phyloP scores from a whole-genome alignment of 1,140 invertebrate genomes.

The Drosophila kohkoa region DNA sequence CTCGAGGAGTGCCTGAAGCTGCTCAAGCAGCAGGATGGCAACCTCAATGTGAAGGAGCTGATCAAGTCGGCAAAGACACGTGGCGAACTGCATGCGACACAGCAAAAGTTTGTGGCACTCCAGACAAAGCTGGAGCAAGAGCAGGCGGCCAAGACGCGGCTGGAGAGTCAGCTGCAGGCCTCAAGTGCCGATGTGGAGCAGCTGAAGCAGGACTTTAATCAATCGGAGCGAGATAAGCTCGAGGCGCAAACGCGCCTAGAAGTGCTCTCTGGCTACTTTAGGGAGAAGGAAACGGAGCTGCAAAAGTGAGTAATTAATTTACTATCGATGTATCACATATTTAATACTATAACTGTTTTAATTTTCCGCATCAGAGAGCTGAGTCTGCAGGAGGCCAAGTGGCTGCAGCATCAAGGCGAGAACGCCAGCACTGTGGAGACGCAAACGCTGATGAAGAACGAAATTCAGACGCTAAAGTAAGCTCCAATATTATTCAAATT shows the following conservation, averaged over 20 bases:
- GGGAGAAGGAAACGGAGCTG: slow-evolving; percentile 93
- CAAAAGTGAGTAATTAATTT: slow-evolving; percentile 88
- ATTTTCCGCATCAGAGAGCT: slow-evolving; percentile 88
- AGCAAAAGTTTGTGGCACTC: slow-evolving; percentile 84
- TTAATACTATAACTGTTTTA: not conserved
- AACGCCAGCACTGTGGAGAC: slow-evolving; percentile 91
- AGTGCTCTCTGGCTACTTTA: slow-evolving; percentile 94
- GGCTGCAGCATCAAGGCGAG: slow-evolving; percentile 93
- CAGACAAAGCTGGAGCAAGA: slow-evolving; percentile 84
- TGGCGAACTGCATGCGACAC: slow-evolving; percentile 85
- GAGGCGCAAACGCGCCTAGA: slow-evolving; percentile 93
- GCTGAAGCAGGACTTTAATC: slow-evolving; percentile 88
- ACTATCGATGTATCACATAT: slow-evolving; percentile 28
- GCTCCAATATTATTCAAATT: slow-evolving; percentile 19
- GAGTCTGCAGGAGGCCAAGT: slow-evolving; percentile 92
- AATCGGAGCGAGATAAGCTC: slow-evolving; percentile 91
- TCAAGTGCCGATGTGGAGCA: slow-evolving; percentile 82
- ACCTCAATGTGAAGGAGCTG: slow-evolving; percentile 81
- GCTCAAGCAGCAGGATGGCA: slow-evolving; percentile 84
- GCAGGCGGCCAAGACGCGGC: slow-evolving; percentile 63
- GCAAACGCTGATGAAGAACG: slow-evolving; percentile 91
- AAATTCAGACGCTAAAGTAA: slow-evolving; percentile 93
- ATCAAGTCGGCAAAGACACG: slow-evolving; percentile 85
- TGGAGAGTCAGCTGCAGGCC: slow-evolving; percentile 71
- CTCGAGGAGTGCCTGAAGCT: slow-evolving; percentile 85